A percentile compares a stretch with the other conserved stretches of the same genome.
These are phyloP conservation scores for Hydrophis major DNA, from an alignment of 2,797 vertebrate species.

Conservation along the genomic window DNA sequence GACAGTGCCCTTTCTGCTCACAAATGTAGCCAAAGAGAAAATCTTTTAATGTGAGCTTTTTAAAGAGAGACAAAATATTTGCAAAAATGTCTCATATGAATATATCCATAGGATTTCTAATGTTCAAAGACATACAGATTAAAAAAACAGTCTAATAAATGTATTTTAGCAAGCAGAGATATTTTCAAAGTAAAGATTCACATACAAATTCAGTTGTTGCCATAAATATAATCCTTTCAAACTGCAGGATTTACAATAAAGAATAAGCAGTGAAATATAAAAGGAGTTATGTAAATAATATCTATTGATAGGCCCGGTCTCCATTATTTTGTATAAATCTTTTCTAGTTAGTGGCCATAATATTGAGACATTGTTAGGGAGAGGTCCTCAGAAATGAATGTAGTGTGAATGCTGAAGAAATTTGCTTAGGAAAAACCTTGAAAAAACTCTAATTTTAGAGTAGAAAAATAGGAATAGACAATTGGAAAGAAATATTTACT, in stretches of 20 bases:
- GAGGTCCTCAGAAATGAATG: neutral
- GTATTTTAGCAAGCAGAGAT: neutral
- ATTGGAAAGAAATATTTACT: neutral
- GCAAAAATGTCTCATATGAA: neutral
- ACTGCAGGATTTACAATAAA: neutral
- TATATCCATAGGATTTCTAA: constrained; percentile 27
- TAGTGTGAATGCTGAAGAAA: neutral
- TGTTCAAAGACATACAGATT: neutral
- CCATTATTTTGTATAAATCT: neutral
- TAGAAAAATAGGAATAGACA: neutral
- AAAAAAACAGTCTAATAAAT: neutral
- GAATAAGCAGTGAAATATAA: neutral
- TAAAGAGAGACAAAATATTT: constrained; percentile 23
- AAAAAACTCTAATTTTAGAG: neutral
- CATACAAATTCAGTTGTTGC: neutral
- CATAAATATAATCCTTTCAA: neutral
- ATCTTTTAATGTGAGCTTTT: constrained; percentile 34
- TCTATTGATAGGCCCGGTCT: neutral
- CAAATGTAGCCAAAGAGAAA: constrained; percentile 40
- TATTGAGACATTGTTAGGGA: neutral
- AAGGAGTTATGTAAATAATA: neutral
- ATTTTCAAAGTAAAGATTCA: neutral
- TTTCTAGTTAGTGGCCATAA: neutral
- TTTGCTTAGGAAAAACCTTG: neutral
- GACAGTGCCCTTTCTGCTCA: constrained; percentile 36